Evolutionary conservation across 2,888 invertebrate genomes (phyloP).

Genomic region (Thereva nobilitata): DNA sequence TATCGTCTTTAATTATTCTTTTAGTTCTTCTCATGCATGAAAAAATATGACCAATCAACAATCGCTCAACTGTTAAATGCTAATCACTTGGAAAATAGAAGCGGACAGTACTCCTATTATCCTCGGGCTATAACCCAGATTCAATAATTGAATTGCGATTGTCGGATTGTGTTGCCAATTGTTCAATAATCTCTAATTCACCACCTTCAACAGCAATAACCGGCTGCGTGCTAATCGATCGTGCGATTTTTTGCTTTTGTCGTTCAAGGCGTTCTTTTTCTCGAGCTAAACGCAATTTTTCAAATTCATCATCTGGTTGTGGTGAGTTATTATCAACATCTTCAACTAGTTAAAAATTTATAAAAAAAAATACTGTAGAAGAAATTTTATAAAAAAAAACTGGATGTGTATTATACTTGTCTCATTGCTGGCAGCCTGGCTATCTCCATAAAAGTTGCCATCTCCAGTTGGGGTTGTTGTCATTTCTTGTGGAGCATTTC

Average conservation of each 20-base stretch:
- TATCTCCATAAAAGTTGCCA: conserved; percentile 40
- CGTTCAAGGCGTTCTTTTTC: conserved; percentile 70
- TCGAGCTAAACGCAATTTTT: conserved; percentile 68
- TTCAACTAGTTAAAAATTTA: conserved; percentile 47
- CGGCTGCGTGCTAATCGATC: conserved; percentile 56
- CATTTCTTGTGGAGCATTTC: conserved; percentile 44
- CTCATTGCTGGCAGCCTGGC: conserved; percentile 50
- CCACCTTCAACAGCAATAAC: conserved; percentile 8
- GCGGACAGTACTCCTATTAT: conserved; percentile 9
- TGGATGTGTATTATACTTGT: conserved; percentile 49
- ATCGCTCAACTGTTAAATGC: not conserved
- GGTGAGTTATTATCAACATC: conserved; percentile 47
- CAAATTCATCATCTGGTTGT: conserved; percentile 69
- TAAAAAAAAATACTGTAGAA: not conserved
- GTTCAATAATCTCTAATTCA: conserved; percentile 1
- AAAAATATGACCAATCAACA: too few species aligned
- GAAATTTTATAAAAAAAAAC: not conserved
- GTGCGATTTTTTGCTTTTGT: conserved; percentile 65
- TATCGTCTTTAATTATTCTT: conserved; percentile 2
- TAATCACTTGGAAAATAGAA: conserved; percentile 35
- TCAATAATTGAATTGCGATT: conserved; percentile 17
- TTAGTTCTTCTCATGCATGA: not conserved
- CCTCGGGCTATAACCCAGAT: conserved; percentile 35
- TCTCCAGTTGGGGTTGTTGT: conserved; percentile 51
- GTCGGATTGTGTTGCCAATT: not conserved